phyloP scores from a whole-genome alignment of 35 echinoderm and acorn worm species.

The Heliocidaris erythrogramma region DNA sequence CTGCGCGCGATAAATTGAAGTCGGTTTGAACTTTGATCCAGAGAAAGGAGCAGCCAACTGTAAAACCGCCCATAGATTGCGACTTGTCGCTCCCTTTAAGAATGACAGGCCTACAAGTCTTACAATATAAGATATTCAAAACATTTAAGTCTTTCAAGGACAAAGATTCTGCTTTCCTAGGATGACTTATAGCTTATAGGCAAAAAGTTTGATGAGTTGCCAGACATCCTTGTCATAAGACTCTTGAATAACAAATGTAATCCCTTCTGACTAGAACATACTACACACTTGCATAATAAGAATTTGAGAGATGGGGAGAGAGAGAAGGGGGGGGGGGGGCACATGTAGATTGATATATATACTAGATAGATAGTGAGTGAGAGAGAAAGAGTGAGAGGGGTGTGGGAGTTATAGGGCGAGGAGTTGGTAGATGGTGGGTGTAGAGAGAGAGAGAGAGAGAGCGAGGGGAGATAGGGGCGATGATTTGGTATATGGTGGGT shows the following conservation, averaged over 20 bases:
- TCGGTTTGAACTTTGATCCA: too few species aligned
- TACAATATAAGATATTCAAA: background rate
- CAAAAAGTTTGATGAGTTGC: background rate
- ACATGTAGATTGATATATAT: background rate
- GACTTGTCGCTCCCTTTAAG: too few species aligned
- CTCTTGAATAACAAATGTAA: background rate
- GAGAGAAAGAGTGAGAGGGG: too few species aligned
- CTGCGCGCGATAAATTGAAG: too few species aligned
- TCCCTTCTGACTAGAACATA: background rate
- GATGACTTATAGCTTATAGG: background rate
- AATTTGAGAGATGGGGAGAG: background rate
- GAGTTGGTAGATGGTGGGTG: too few species aligned
- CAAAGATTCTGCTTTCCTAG: background rate
- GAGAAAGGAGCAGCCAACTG: too few species aligned
- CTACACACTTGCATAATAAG: background rate
- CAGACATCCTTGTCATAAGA: background rate
- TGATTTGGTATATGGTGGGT: too few species aligned
- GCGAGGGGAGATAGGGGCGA: too few species aligned
- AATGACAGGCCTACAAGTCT: too few species aligned
- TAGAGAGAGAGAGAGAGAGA: too few species aligned
- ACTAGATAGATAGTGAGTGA: background rate
- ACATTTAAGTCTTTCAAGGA: background rate
- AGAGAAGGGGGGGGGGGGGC: background rate
- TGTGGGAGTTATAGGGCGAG: too few species aligned
- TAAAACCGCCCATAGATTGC: too few species aligned